Evolutionary conservation across 2,113 vertebrate species (phyloP), one percentile per base, ranked within the genome.

Genomic region (Hippocampus guttulatus): DNA sequence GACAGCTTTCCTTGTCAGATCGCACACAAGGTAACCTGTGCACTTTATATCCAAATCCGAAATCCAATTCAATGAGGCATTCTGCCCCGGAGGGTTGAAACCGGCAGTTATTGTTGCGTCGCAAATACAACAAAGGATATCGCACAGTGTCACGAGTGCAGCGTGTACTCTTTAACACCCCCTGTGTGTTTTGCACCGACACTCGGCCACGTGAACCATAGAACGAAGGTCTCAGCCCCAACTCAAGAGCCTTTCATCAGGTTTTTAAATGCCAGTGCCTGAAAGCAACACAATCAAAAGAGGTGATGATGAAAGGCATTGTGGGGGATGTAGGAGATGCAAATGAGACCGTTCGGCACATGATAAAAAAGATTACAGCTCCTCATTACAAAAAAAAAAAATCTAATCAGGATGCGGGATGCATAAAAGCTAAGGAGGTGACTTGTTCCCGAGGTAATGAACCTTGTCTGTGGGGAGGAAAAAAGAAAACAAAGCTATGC

Each of bases 201-300:
- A 63, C 41, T 57, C 40, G 30, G 74, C 38, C 75, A 67, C 61
- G 69, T 68, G 60, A 80, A 67, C 73, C 67, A 20, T 52, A 16
- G 70, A 64, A 73, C 69, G 16, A 47, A 76, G 61, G 61, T 60
- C 68, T 71, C 58, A 69, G 57, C 20, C 43, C 5, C 15, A 45
- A 45, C 67, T 43, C 67, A 64, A 80, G 83, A 70, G 68, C 60
- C 77, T 85, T 81, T 84, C 75, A 82, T 79, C 70, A 68, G 11
- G 1, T 63, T 63, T 75, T 78, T 70, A 82, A 78, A 67, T 58
- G 38, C 60, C 8, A n/a, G 21, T 15, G 43, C 41, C 66, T 77
- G 54, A 84, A 71, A 79, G 45, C 55, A 78, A 49, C 51, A 67
- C 57, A 70, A 75, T 77, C 78, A 70, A 60, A 6, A 18, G 41